Evolutionary conservation across 2,113 vertebrate species (phyloP), one percentile per base, ranked within the genome.

Genomic region (Phaethon lepturus): DNA sequence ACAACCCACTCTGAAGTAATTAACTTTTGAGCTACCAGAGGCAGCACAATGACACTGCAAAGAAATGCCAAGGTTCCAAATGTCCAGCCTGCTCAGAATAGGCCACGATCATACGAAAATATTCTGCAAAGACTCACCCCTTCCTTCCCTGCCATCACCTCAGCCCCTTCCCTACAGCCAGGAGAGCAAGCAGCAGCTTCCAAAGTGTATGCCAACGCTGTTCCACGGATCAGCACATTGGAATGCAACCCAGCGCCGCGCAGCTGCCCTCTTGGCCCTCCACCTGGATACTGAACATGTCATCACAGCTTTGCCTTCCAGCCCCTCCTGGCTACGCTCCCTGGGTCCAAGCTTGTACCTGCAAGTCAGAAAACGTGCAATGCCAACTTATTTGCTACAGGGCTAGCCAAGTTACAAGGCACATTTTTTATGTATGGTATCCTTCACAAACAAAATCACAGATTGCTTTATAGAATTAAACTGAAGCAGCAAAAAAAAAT

Each of bases 301-400:
- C 95, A 96, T 96, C 96, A 95, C 90, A 86, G 93, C 93, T 95
- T 96, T 87, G 75, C 96, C 88, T 96, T 97, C 91, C 97, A 87
- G 88, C 74, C 94, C 94, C 91, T 93, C 91, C 93, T 98, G 97
- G 97, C 96, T 92, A 89, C 11, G 15, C 64, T 95, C 97, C 98
- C 96, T 93, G 82, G 73, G 88, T 69, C 95, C 96, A 96, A 98
- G 96, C 95, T 94, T 88, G 83, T 94, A 97, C 91, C 97, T 98
- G 96, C 85, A 97, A 97, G 96, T 95, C 97, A 97, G 89, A 95
- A 98, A 97, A 98, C 0, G 85, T 72, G 58, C 66, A 86, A 88
- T 77, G 92, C 88, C 96, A 97, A 88, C 92, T 94, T 96, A 84
- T 86, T 96, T 95, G 81, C 96, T 67, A 93, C 4, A 50, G 93